These are phyloP conservation scores for Andricus curvator DNA, from an alignment of 2,888 invertebrate species.

Conservation along the genomic window DNA sequence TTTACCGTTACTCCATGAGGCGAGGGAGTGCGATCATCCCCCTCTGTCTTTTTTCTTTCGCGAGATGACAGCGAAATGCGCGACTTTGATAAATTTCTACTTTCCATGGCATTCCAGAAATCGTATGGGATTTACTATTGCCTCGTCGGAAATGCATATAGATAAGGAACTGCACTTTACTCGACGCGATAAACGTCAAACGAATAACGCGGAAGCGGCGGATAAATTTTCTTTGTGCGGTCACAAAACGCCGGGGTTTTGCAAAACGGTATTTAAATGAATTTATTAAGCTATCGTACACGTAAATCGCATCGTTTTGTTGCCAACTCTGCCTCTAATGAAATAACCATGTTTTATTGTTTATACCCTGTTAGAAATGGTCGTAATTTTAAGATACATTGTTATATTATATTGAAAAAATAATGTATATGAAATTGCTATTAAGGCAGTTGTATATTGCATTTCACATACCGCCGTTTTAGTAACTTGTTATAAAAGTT, in stretches of 20 bases:
- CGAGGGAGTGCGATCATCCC: slow-evolving; percentile 1
- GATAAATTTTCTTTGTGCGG: neutral
- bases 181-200: neutral
- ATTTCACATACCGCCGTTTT: no score
- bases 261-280: neutral
- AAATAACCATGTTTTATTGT: neutral
- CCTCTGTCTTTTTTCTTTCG: neutral
- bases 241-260: neutral
- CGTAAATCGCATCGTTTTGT: neutral
- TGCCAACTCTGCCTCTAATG: neutral
- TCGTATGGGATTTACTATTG: neutral
- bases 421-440: no score
- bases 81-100: neutral
- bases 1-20: slow-evolving; percentile 21
- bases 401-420: no score
- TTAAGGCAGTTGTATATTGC: no score
- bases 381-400: no score
- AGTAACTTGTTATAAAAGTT: no score
- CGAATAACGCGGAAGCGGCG: neutral
- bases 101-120: neutral
- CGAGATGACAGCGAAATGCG: neutral
- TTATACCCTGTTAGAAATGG: neutral
- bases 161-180: slow-evolving; percentile 1
- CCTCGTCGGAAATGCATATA: slow-evolving; percentile 1
- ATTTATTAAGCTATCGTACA: neutral